Base-by-base conservation (phyloP, 2,888 invertebrate species). In the Phlogophora meticulosa region DNA sequence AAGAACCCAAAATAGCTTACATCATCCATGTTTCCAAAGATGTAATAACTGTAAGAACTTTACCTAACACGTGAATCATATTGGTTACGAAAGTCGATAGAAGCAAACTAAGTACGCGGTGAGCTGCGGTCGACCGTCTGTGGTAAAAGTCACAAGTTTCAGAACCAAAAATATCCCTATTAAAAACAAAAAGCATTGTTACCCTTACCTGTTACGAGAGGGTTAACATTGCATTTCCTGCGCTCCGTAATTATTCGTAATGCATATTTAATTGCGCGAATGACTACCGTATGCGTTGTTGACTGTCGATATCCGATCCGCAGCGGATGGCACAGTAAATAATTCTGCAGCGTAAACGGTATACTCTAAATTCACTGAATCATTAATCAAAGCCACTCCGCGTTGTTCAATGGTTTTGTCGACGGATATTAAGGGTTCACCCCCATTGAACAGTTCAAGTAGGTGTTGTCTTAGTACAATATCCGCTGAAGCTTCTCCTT, bases 41-140 rank as follows among this genome's bases (percentile, higher is more conserved):
- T 42, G 7, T 34, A 34, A 13, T 52, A 49, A 40, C 59, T 7
- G 13, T 48, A 22, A 24, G 4, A 58, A 43, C 34, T 69, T 70
- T 17, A 22, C 32, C 22, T n/a, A 22, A 42, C 40, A 56, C 61
- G 17, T 51, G 28, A 87, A 74, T 87, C 84, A 85, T 84, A 77
- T 82, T 73, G 78, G 77, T 81, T 86, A 80, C 83, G 80, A 82
- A 85, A 89, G 85, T 82, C 82, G 79, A 86, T 85, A 82, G 74
- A 76, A 61, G 48, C 43, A 20, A 17, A 34, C 42, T 40, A 28
- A 45, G 49, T 59, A 24, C 15, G 22, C 46, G 75, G 51, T 60
- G 46, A 75, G 66, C 55, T 81, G 74, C 76, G 66, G 68, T 20
- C 22, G 66, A 52, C 40, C 7, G 24, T 20, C 15, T n/a, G 48